Base-by-base conservation (phyloP, 2,888 invertebrate species). In the Epistrophe eligans region DNA sequence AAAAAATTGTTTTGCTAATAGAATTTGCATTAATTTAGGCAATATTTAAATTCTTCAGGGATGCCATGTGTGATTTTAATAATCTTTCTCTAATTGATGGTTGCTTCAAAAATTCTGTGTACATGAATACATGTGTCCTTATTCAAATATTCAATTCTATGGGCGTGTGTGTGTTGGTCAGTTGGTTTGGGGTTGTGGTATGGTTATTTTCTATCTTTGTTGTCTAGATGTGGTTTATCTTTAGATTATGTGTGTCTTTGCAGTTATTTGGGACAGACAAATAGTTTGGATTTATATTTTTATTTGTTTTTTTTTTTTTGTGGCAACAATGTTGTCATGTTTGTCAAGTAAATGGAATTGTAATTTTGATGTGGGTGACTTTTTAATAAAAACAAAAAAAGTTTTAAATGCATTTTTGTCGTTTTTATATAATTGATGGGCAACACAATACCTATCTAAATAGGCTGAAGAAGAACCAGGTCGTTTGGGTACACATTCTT, bases 181-280 rank as follows among this genome's bases (percentile, higher is more conserved):
- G 13, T 45, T 24, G 28, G 6, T 40, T 52, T 28, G 40, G 19
- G 70, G n/a, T 55, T 38, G 70, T 28, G 55, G 24, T 38, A 52
- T 28, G 55, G 24, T 40, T 55, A 15, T 28, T 43, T 64, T 48
- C 58, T 50, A 58, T 64, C 66, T 73, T 73, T 73, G 73, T 66
- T 72, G 62, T 79, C 72, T 79, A 32, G 50, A 35, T 55, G 48
- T 28, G 55, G 15, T 66, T 60, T 79, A 50, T 58, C 57, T 58
- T 74, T 40, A 48, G 60, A 57, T 67, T 38, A 28, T 32, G 40
- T 62, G 60, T 40, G 13, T 19, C 13, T 38, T 48, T 28, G 24
- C 24, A 55, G 40, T 66, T 77, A 77, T 77, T 60, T 81, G 35
- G 77, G 77, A 64, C 81, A 81, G 17, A 55, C 17, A 43, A 70